These are phyloP conservation scores for Propithecus coquereli DNA, from an alignment of 2,113 vertebrate species.

Conservation along the genomic window DNA sequence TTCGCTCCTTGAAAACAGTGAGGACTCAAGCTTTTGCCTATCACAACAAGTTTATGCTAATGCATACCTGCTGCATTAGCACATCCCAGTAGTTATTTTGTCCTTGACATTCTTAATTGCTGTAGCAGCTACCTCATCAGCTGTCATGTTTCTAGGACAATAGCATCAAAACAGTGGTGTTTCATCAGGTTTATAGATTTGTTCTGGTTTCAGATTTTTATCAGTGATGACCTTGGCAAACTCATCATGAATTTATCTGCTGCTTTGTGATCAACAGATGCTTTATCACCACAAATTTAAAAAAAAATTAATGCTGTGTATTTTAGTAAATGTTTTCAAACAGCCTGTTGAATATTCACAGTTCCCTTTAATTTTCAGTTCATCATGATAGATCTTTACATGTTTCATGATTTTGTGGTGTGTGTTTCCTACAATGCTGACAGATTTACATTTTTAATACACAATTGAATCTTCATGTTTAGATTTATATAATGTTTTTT, in stretches of 20 bases:
- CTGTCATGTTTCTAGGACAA: background rate
- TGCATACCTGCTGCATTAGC: background rate
- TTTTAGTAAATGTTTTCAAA: background rate
- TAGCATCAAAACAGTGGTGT: background rate
- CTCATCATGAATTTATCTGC: background rate
- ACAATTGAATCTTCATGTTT: background rate
- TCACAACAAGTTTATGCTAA: background rate
- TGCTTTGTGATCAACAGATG: background rate
- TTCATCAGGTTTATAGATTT: background rate
- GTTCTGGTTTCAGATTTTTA: background rate
- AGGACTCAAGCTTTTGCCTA: background rate
- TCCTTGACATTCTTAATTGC: background rate
- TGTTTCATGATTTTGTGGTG: background rate
- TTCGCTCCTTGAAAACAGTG: background rate
- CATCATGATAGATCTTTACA: background rate
- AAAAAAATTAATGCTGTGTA: background rate
- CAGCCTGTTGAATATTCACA: background rate
- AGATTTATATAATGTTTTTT: background rate
- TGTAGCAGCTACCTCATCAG: background rate
- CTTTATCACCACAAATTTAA: background rate
- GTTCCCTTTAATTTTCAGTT: background rate
- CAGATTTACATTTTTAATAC: background rate
- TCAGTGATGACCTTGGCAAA: background rate
- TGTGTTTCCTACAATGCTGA: background rate
- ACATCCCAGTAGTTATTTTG: background rate